Conservation (phyloP, 2,113 vertebrate genomes). For the Tachuris rubrigastra region DNA sequence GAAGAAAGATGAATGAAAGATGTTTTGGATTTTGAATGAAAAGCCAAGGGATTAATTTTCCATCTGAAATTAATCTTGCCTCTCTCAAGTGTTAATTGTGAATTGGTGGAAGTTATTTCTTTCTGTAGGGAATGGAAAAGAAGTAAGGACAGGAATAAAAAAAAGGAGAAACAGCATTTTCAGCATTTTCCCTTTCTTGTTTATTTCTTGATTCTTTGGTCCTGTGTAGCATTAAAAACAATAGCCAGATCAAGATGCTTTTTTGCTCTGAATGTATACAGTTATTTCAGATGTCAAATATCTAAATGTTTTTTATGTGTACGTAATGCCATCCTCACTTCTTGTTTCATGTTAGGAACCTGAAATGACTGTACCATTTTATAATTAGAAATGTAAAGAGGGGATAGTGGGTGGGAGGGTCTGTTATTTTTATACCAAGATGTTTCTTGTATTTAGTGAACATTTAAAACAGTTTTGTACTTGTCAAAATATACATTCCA, state of each 20-base stretch:
- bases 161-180: background rate
- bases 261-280: constrained; percentile 66
- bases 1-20: background rate
- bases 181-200: background rate
- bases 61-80: background rate
- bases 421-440: constrained; percentile 76
- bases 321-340: constrained; percentile 41
- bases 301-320: constrained; percentile 57
- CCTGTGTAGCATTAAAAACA: constrained; percentile 22
- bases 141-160: accelerated
- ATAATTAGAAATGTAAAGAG: constrained; percentile 67
- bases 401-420: constrained; percentile 40
- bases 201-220: background rate
- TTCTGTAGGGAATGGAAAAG: background rate
- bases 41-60: background rate
- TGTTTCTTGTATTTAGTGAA: constrained; percentile 70
- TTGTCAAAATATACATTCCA: constrained; percentile 77
- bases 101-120: background rate
- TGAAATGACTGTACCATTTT: constrained; percentile 70
- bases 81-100: background rate
- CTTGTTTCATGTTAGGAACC: constrained; percentile 55
- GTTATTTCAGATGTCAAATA: constrained; percentile 58
- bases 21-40: background rate
- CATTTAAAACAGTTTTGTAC: constrained; percentile 74
- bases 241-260: constrained; percentile 38